These are phyloP conservation scores for Mizuhopecten yessoensis DNA, from an alignment of 1,140 invertebrate species.

Conservation along the genomic window DNA sequence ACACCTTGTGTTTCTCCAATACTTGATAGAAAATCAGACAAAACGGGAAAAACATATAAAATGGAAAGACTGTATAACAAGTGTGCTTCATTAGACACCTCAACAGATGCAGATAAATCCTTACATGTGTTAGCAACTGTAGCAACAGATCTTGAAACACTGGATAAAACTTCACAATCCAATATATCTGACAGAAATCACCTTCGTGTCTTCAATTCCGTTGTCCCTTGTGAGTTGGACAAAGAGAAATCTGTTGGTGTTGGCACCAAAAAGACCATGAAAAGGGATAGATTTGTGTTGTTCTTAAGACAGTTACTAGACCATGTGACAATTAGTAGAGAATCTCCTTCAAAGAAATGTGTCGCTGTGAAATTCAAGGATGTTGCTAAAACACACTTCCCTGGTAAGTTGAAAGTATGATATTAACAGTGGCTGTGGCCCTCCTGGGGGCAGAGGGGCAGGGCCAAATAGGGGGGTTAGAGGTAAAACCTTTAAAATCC, in stretches of 20 bases:
- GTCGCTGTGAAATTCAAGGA: not conserved
- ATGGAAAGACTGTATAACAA: slow-evolving; percentile 7
- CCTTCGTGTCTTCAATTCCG: not conserved
- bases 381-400: not conserved
- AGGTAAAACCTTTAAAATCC: no score
- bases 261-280: not conserved
- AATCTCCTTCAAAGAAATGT: not conserved
- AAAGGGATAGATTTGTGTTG: not conserved
- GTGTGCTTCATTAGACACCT: slow-evolving; percentile 25
- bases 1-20: not conserved
- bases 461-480: no score
- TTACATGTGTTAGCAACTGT: not conserved
- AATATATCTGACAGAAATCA: not conserved
- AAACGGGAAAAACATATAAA: not conserved
- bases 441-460: no score
- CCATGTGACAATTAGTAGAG: not conserved
- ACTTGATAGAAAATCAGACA: slow-evolving; percentile 5
- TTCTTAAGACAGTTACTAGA: not conserved
- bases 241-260: not conserved
- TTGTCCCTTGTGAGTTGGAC: not conserved
- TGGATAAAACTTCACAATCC: not conserved
- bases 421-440: no score
- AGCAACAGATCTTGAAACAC: not conserved
- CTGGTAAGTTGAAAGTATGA: not conserved
- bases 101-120: not conserved